phyloP scores from a whole-genome alignment of 2,888 invertebrate species.

The Syrista parreyssii region DNA sequence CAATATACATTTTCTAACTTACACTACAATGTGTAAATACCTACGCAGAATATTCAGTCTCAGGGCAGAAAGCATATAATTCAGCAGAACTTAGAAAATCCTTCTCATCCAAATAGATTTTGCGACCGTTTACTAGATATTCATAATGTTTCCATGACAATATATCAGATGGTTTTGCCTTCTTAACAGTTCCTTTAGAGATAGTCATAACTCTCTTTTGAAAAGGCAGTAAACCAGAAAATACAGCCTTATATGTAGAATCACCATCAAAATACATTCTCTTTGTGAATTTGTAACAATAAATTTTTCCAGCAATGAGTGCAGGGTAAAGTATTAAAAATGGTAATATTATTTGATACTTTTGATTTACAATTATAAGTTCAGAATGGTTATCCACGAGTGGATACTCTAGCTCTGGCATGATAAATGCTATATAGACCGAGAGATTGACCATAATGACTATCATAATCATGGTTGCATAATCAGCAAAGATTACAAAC shows the following conservation, averaged over 20 bases:
- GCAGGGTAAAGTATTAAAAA: not conserved
- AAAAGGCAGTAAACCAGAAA: not conserved
- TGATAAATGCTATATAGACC: not conserved
- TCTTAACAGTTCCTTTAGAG: not conserved
- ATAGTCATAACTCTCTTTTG: not conserved
- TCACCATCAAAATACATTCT: not conserved
- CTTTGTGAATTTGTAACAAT: not conserved
- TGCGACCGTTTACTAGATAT: not conserved
- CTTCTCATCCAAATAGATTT: not conserved
- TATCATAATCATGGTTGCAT: not conserved
- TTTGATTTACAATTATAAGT: not conserved
- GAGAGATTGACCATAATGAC: not conserved
- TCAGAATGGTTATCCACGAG: not conserved
- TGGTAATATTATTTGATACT: not conserved
- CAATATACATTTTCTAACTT: not conserved
- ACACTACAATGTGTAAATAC: not conserved
- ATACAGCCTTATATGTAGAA: not conserved
- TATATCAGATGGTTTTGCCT: not conserved
- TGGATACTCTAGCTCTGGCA: not conserved
- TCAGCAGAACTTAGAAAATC: not conserved
- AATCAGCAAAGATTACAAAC: not conserved
- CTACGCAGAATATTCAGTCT: not conserved
- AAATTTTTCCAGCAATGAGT: not conserved
- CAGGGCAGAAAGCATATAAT: not conserved
- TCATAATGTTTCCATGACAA: not conserved